These are phyloP conservation scores for Hyles lineata DNA, from an alignment of 2,888 invertebrate species.

Conservation along the genomic window DNA sequence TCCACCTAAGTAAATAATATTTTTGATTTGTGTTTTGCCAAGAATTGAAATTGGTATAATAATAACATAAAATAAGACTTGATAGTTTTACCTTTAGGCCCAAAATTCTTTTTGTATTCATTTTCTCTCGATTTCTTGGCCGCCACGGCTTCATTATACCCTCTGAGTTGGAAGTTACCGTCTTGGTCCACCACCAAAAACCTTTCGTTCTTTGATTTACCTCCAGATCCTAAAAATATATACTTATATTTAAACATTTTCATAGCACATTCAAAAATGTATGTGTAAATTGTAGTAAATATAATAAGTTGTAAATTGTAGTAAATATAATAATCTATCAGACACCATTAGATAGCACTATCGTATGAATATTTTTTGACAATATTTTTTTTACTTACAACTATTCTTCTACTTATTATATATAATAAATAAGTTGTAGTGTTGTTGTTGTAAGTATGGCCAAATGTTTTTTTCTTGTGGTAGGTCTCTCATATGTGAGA, in stretches of 20 bases:
- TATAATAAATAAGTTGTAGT: too few species aligned
- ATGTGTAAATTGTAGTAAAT: too few species aligned
- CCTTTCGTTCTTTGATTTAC: constrained; percentile 89
- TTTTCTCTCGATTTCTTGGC: constrained; percentile 78
- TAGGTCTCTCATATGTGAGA: too few species aligned
- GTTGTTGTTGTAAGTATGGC: too few species aligned
- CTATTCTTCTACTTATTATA: too few species aligned
- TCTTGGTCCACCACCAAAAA: constrained; percentile 92
- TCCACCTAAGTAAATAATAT: constrained; percentile 57
- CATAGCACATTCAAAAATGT: background rate
- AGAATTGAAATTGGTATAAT: background rate
- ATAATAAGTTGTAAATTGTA: too few species aligned
- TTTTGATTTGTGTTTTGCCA: too few species aligned
- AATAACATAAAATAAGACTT: background rate
- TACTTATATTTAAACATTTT: background rate
- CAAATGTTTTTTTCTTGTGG: too few species aligned
- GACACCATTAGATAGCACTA: too few species aligned
- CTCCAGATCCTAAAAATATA: constrained; percentile 79
- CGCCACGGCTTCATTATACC: constrained; percentile 85
- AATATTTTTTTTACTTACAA: too few species aligned
- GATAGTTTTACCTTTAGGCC: constrained; percentile 69
- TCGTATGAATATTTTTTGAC: too few species aligned
- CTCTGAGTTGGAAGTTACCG: constrained; percentile 88
- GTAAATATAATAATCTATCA: too few species aligned
- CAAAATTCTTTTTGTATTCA: constrained; percentile 77